Base-by-base conservation (phyloP, 2,113 vertebrate genomes). In the Tachysurus vachellii region DNA sequence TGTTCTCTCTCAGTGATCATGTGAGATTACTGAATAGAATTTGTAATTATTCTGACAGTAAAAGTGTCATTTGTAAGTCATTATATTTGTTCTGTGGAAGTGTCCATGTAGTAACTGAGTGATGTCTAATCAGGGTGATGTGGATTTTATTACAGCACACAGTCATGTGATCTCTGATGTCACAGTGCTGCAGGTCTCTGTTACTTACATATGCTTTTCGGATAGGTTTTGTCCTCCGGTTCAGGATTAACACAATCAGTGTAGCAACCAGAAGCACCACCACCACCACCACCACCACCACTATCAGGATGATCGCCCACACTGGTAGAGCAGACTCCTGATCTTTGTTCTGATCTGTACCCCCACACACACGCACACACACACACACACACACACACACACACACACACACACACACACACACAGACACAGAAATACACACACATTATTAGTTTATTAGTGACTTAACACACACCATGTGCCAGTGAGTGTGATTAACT, bases 131-230 rank as follows among this genome's bases (percentile, higher is more conserved):
- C 61, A 64, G 61, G 61, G 23, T 5, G 61, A 64, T 64, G 61
- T 64, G 61, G 64, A 68, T 31, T 31, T 31, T 28, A 31, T 68
- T 68, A 31, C 64, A 68, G 64, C 11, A 68, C 11, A 68, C 64
- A 68, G 64, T 68, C 64, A 31, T 68, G 64, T 68, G 64, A 68
- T 31, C n/a, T 68, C n/a, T 68, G 64, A 68, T 68, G 64, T 68
- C 64, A 68, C n/a, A 31, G 12, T 31, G n/a, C 3, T 68, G 64
- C 64, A 66, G 1, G 64, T 13, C 13, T 7, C 66, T 7, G 13
- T 0, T 68, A 68, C 66, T 68, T 68, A 68, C 64, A 16, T 0
- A n/a, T n/a, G n/a, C n/a, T n/a, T n/a, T n/a, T n/a, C n/a, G n/a
- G 4, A 36, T 36, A 36, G 36, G 36, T 36, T 36, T 1, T 36